Evolutionary conservation across 2,113 vertebrate species (phyloP).

Genomic region (Numenius arquata): DNA sequence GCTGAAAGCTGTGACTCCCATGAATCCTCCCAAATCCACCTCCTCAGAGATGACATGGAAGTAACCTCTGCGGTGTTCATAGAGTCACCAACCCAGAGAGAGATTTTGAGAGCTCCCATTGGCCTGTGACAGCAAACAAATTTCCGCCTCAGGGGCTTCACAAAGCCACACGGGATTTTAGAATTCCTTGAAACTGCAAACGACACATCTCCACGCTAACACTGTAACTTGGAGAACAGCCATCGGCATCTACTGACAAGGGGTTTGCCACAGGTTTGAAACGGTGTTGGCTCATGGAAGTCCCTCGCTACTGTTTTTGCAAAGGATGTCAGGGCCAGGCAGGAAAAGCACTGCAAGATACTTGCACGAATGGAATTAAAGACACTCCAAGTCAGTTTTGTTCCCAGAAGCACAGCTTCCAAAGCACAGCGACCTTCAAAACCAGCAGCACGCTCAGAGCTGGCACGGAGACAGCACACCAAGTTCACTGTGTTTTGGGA

Average conservation of each 20-base stretch:
- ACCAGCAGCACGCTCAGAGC: not conserved
- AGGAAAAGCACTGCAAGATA: not conserved
- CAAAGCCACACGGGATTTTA: not conserved
- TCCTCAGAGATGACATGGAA: not conserved
- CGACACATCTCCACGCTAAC: not conserved
- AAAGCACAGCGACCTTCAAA: not conserved
- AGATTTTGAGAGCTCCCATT: not conserved
- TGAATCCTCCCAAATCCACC: not conserved
- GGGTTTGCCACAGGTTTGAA: not conserved
- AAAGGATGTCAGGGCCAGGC: not conserved
- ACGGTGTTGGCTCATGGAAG: not conserved
- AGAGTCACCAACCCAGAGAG: not conserved
- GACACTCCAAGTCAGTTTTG: not conserved
- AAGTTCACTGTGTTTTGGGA: not conserved
- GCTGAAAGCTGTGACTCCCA: accelerated
- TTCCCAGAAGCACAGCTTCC: not conserved
- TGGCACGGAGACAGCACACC: not conserved
- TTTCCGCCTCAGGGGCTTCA: not conserved
- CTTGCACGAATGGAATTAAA: not conserved
- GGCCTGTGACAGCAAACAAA: not conserved
- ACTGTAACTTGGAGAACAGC: not conserved
- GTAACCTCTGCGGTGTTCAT: not conserved
- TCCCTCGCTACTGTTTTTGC: not conserved
- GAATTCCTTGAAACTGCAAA: not conserved
- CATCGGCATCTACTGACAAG: not conserved